A percentile compares a stretch with the other conserved stretches of the same genome.
These are phyloP conservation scores for Montipora efflorescens DNA, from an alignment of 64 coral and sea anemone genomes.

Conservation along the genomic window DNA sequence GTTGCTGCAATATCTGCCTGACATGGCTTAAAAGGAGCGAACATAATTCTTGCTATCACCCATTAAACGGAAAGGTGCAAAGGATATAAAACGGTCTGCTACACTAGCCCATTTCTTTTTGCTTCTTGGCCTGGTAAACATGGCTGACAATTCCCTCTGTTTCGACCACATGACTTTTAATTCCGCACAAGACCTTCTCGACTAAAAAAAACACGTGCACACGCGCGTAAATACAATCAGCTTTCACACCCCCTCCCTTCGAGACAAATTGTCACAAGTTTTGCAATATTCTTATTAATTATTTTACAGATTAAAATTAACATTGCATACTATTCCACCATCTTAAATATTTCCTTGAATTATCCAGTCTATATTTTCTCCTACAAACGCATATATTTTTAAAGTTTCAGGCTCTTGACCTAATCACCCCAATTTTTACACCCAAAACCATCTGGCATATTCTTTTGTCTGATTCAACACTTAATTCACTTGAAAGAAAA, in stretches of 20 bases:
- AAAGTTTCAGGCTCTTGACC: conserved; percentile 1
- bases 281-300: background rate
- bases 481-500: background rate
- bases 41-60: conserved; percentile 5
- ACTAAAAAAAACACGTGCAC: background rate
- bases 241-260: conserved; percentile 9
- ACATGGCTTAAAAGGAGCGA: conserved; percentile 7
- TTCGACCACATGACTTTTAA: background rate
- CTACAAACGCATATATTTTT: background rate
- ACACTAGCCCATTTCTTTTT: conserved; percentile 2
- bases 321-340: conserved; percentile 14
- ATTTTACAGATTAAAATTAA: conserved; percentile 1
- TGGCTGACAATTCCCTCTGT: conserved; percentile 3
- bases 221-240: background rate
- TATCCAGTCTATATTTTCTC: background rate
- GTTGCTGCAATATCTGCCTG: background rate
- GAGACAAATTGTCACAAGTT: background rate
- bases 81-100: background rate
- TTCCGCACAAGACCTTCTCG: background rate
- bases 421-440: conserved; percentile 3
- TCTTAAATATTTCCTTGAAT: background rate
- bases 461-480: background rate
- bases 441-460: conserved; percentile 5
- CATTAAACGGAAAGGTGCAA: conserved; percentile 1
- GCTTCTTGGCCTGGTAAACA: conserved; percentile 2